These are phyloP conservation scores for Rhynchotus rufescens DNA, from an alignment of 2,797 vertebrate species.

Conservation along the genomic window DNA sequence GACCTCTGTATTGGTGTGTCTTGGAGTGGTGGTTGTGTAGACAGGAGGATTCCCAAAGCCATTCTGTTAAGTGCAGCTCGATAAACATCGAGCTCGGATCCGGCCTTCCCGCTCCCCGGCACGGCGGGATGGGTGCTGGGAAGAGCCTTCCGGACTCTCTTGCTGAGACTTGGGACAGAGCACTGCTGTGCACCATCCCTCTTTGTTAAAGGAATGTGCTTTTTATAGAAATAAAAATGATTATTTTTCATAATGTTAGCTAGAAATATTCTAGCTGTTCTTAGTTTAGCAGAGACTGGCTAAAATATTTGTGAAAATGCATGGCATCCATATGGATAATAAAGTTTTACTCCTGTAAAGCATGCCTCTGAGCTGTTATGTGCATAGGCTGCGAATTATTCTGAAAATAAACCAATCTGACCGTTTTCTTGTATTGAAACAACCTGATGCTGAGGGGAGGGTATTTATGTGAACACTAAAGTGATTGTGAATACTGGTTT, in stretches of 20 bases:
- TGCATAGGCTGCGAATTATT: background rate
- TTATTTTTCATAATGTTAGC: conserved; percentile 65
- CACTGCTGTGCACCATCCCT: background rate
- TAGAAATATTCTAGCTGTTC: conserved; percentile 66
- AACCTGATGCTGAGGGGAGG: background rate
- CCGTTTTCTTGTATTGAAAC: background rate
- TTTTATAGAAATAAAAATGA: conserved; percentile 54
- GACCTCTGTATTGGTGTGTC: accelerated
- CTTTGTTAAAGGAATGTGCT: conserved; percentile 64
- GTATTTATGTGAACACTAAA: background rate
- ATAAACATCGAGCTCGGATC: background rate
- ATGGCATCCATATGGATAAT: background rate
- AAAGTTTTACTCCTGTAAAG: background rate
- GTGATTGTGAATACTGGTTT: background rate
- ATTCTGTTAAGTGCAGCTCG: background rate
- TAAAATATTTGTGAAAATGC: conserved; percentile 18
- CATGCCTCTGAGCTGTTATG: background rate
- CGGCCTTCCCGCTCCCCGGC: background rate
- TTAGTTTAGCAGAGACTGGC: conserved; percentile 71
- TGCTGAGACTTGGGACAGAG: background rate
- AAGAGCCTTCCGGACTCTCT: background rate
- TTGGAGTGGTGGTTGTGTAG: background rate
- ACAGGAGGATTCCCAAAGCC: background rate
- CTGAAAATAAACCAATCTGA: background rate
- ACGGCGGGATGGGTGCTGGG: background rate